These are phyloP conservation scores for Limosa lapponica DNA, from an alignment of 2,797 vertebrate species.

Conservation along the genomic window DNA sequence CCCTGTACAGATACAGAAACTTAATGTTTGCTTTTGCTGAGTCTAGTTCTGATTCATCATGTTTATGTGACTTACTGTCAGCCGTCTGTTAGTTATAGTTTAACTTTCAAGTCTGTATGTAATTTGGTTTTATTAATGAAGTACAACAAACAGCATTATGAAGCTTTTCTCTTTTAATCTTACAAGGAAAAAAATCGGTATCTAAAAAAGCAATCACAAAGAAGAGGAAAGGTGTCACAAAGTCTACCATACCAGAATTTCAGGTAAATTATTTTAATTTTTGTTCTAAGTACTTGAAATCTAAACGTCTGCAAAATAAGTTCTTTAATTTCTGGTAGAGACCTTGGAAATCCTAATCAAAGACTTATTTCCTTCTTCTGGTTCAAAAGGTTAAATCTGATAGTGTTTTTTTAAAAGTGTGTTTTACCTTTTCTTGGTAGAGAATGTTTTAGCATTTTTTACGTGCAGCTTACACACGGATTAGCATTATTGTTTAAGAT, in stretches of 20 bases:
- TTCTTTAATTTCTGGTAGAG: background rate
- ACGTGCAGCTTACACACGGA: background rate
- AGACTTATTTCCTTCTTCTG: background rate
- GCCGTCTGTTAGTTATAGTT: conserved; percentile 60
- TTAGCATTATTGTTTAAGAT: background rate
- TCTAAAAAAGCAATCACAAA: conserved; percentile 83
- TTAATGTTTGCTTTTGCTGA: conserved; percentile 60
- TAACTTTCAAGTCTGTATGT: conserved; percentile 70
- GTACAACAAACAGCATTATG: conserved; percentile 67
- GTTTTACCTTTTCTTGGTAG: background rate
- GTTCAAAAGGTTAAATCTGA: background rate
- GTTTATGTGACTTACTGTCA: conserved; percentile 56
- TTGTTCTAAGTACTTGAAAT: conserved; percentile 40
- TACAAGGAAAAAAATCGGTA: conserved; percentile 86
- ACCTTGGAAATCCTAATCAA: background rate
- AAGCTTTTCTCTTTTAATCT: conserved; percentile 80
- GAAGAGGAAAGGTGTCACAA: conserved; percentile 82
- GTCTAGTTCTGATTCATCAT: conserved; percentile 47
- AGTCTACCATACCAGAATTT: conserved; percentile 86
- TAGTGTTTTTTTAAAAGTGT: background rate
- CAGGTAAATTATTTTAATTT: conserved; percentile 84
- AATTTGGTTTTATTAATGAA: conserved; percentile 74
- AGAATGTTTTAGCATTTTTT: background rate
- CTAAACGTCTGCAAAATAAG: background rate
- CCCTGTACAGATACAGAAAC: background rate